These are phyloP conservation scores for Athetis lepigone DNA, from an alignment of 2,888 invertebrate species.

Conservation along the genomic window DNA sequence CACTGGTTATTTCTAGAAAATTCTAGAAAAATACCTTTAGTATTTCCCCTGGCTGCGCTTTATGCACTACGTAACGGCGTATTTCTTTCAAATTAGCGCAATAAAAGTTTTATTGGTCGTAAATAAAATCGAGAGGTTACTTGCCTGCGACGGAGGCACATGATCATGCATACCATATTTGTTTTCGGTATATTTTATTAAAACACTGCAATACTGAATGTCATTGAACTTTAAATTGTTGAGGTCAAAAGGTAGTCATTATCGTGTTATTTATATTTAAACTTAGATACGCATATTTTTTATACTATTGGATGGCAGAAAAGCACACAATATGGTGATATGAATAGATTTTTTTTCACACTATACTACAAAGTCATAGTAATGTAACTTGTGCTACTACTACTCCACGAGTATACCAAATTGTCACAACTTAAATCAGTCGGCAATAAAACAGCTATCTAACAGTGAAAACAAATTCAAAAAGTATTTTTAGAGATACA, in stretches of 20 bases:
- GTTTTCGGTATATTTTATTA: conserved; percentile 30
- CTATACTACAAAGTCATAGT: too few species aligned
- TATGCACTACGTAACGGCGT: conserved; percentile 68
- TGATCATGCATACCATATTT: conserved; percentile 41
- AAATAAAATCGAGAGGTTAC: conserved; percentile 67
- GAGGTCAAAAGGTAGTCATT: conserved; percentile 9
- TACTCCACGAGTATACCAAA: too few species aligned
- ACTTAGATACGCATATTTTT: not conserved
- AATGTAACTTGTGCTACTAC: too few species aligned
- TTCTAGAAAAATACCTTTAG: conserved; percentile 71
- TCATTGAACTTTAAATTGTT: conserved; percentile 7
- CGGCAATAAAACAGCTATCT: too few species aligned
- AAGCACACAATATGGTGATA: too few species aligned
- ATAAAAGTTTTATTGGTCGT: conserved; percentile 80
- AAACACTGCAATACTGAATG: not conserved
- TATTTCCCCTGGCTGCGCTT: conserved; percentile 60
- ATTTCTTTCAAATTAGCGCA: conserved; percentile 76
- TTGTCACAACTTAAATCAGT: too few species aligned
- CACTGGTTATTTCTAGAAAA: conserved; percentile 70
- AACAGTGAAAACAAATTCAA: too few species aligned
- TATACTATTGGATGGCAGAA: too few species aligned
- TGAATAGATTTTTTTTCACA: too few species aligned
- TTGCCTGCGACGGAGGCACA: conserved; percentile 20
- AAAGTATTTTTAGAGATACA: too few species aligned
- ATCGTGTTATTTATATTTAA: not conserved